Conservation (phyloP, 2,113 vertebrate species). For the Athene noctua region DNA sequence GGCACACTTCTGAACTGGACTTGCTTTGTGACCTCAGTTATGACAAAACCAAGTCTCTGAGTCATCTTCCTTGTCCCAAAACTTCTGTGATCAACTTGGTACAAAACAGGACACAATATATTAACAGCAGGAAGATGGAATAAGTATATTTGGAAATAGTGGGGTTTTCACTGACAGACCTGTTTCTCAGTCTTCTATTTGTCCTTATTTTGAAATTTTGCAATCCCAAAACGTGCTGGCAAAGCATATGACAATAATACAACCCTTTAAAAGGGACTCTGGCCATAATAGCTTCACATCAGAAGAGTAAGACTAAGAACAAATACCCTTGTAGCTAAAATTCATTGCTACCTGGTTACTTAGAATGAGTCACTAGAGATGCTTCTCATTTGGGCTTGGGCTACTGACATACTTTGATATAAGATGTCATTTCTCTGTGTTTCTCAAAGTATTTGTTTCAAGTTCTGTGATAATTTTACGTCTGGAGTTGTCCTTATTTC, state of each 20-base stretch:
- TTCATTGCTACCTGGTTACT: neutral
- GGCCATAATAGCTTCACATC: neutral
- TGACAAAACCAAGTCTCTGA: neutral
- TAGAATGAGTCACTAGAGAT: neutral
- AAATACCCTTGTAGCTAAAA: neutral
- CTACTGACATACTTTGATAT: neutral
- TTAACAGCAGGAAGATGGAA: neutral
- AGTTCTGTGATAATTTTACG: neutral
- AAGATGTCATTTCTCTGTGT: neutral
- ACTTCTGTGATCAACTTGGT: neutral
- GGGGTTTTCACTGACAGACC: neutral
- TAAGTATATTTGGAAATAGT: neutral
- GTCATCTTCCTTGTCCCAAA: neutral
- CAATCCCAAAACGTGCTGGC: neutral
- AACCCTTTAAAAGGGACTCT: neutral
- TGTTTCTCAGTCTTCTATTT: neutral
- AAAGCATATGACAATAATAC: neutral
- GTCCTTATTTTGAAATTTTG: neutral
- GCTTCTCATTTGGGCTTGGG: neutral
- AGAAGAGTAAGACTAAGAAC: neutral
- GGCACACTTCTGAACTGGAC: neutral
- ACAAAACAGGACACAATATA: neutral
- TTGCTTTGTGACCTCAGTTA: neutral
- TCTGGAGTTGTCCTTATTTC: neutral
- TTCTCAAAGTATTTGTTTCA: neutral